A percentile compares a stretch with the other conserved stretches of the same genome.
Evolutionary conservation across 2,113 vertebrate species (phyloP).

Genomic region (Hymenochirus boettgeri): DNA sequence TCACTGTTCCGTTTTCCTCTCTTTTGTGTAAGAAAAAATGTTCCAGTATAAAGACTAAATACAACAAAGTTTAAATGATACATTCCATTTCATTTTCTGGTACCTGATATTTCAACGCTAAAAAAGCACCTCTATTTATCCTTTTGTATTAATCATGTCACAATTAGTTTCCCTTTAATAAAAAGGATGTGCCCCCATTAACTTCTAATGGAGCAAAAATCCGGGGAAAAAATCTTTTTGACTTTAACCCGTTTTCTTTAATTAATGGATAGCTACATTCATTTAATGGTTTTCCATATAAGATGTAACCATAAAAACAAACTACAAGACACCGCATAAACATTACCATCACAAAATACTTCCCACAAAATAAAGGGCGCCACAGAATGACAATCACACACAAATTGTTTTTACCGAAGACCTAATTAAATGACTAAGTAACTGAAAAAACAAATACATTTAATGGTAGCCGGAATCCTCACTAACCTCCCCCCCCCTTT

Average conservation of each 20-base stretch:
- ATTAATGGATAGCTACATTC: constrained; percentile 3
- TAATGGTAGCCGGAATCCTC: too few relatives aligned
- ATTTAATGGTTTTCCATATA: neutral
- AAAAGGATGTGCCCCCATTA: constrained; percentile 17
- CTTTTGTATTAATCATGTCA: constrained; percentile 22
- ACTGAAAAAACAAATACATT: too few relatives aligned
- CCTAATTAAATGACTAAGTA: too few relatives aligned
- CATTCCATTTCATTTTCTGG: constrained; percentile 5
- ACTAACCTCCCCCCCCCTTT: too few relatives aligned
- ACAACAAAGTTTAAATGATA: neutral
- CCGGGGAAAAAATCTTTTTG: too few relatives aligned
- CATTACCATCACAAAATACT: too few relatives aligned
- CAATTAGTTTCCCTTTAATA: constrained; percentile 27
- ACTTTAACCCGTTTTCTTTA: neutral
- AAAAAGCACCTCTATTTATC: constrained; percentile 10
- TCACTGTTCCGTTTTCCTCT: too few relatives aligned
- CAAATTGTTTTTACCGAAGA: too few relatives aligned
- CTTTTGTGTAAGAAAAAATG: neutral
- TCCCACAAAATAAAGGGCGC: too few relatives aligned
- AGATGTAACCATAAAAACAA: too few relatives aligned
- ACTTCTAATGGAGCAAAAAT: neutral
- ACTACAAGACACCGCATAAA: too few relatives aligned
- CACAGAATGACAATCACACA: too few relatives aligned
- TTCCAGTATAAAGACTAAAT: neutral
- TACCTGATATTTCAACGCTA: constrained; percentile 1